Evolutionary conservation across 2,113 vertebrate species (phyloP), one percentile per base, ranked within the genome.

Genomic region (Spermophilus dauricus): DNA sequence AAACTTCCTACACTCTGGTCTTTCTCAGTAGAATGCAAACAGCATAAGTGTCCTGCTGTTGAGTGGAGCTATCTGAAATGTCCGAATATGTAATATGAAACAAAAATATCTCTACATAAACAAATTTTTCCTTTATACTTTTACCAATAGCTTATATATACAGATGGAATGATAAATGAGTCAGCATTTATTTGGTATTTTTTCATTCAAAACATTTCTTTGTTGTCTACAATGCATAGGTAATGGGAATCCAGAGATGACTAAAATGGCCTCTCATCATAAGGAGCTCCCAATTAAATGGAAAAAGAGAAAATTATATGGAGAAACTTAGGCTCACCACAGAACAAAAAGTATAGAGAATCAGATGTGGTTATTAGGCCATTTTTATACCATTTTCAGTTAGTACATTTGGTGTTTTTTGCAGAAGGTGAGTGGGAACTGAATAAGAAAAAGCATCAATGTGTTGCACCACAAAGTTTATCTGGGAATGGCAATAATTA

Each of bases 101-200:
- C 39, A 72, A 65, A 88, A 93, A 82, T 48, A 45, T 88, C 30
- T 88, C 10, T 94, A 83, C 20, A 28, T 61, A 70, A 89, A 45
- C 28, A 70, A 61, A 75, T 24, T 61, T 73, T 91, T 20, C n/a
- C 16, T 78, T 4, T 18, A 17, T 24, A 65, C 51, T 61, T 51
- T 28, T 3, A 32, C 11, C 80, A 69, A 32, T 45, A 78, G 56
- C 32, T 81, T 48, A 69, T n/a, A 91, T 37, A 86, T 73, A 56
- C n/a, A 58, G 30, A 16, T 63, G 48, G 11, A 89, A 78, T 42
- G 42, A 42, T 42, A 42, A 42, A 42, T 42, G 39, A 89, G 45
- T 84, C 63, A 77, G 61, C 32, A 77, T 76, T 87, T 37, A 65
- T 34, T 83, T 32, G 32, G 16, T 81, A 39, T 96, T 94, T 89